These are phyloP conservation scores for Clytia hemisphaerica DNA, from an alignment of 30 jellyfish, hydroid and myxozoan genomes.

Conservation along the genomic window DNA sequence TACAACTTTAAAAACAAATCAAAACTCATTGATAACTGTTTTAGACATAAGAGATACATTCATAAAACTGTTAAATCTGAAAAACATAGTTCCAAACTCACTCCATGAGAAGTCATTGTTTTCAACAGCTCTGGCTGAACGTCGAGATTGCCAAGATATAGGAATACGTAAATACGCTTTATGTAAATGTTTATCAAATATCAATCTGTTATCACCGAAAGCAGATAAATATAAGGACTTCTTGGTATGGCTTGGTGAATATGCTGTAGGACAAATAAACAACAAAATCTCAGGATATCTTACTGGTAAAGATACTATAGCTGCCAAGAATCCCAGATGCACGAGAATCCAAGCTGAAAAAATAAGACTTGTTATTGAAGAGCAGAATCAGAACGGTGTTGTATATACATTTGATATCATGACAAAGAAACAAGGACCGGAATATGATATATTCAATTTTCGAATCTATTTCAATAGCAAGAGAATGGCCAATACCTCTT, in stretches of 20 bases:
- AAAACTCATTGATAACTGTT: slow-evolving; percentile 42
- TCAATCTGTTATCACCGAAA: slow-evolving; percentile 3
- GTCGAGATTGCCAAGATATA: slow-evolving; percentile 40
- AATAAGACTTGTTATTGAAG: slow-evolving; percentile 25
- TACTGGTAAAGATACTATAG: background rate
- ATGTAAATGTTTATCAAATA: slow-evolving; percentile 50
- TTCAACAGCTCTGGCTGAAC: slow-evolving; percentile 18
- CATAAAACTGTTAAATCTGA: slow-evolving; percentile 20
- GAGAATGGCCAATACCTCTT: background rate
- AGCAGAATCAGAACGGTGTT: background rate
- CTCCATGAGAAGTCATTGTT: slow-evolving; percentile 34
- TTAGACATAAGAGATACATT: slow-evolving; percentile 47
- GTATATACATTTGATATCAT: slow-evolving; percentile 49
- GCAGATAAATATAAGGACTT: background rate
- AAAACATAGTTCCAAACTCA: no score
- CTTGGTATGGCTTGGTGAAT: slow-evolving; percentile 76
- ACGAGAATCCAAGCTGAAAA: slow-evolving; percentile 40
- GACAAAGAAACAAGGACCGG: background rate
- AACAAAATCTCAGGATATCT: slow-evolving; percentile 9
- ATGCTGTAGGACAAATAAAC: slow-evolving; percentile 58
- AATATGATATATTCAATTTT: slow-evolving; percentile 48
- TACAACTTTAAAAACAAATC: slow-evolving; percentile 31
- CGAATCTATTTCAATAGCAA: slow-evolving; percentile 21
- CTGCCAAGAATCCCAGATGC: slow-evolving; percentile 8
- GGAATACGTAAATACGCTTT: slow-evolving; percentile 53